These are phyloP conservation scores for Melolontha melolontha DNA, from an alignment of 2,888 invertebrate species.

Conservation along the genomic window DNA sequence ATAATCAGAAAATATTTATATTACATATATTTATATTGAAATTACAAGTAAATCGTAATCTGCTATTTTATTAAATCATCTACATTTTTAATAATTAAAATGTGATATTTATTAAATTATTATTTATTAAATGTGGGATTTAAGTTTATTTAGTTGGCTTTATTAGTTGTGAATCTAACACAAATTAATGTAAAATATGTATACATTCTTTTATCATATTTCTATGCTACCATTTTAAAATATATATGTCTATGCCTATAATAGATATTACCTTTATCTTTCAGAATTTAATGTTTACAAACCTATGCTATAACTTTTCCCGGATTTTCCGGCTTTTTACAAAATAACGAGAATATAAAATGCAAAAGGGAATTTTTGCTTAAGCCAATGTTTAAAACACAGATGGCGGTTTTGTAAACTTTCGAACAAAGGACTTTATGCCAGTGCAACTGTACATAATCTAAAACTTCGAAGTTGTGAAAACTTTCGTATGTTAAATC, in stretches of 20 bases:
- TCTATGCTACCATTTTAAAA: background rate
- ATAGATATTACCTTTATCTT: background rate
- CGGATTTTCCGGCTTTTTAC: constrained; percentile 5
- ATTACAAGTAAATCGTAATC: too few species aligned
- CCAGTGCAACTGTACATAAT: constrained; percentile 28
- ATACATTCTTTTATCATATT: background rate
- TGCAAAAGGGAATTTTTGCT: background rate
- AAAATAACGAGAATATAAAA: background rate
- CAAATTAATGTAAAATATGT: too few species aligned
- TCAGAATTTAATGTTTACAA: background rate
- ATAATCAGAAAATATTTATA: too few species aligned
- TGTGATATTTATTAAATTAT: too few species aligned
- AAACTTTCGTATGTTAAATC: constrained; percentile 33
- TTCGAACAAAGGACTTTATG: constrained; percentile 16
- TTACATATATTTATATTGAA: too few species aligned
- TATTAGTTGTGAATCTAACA: too few species aligned
- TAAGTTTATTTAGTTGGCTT: too few species aligned
- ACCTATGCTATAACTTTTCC: background rate
- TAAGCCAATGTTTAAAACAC: constrained; percentile 26
- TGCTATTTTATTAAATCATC: too few species aligned
- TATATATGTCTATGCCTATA: background rate
- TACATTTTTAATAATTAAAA: too few species aligned
- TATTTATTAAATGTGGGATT: too few species aligned
- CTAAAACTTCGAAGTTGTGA: constrained; percentile 21
- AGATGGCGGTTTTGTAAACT: constrained; percentile 10